Evolutionary conservation across 1,140 invertebrate genomes (phyloP).

Genomic region (Zelostemma sp.): DNA sequence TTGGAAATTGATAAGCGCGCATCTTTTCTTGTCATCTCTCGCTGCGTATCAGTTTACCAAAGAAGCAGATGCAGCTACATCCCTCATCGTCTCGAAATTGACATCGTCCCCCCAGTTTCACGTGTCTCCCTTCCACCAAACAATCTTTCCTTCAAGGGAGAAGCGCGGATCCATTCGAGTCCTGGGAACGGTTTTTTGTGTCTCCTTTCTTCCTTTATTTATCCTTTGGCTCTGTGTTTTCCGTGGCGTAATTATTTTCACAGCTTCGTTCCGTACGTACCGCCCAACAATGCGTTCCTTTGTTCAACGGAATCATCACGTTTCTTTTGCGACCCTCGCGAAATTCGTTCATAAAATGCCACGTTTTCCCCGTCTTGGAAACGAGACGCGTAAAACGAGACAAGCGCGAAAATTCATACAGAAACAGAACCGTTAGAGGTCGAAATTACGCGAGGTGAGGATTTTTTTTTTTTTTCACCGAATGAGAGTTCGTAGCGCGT

Average conservation of each 20-base stretch:
- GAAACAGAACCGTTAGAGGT: too few relatives aligned
- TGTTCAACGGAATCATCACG: too few relatives aligned
- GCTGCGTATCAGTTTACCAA: slow-evolving; percentile 56
- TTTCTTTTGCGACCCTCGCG: too few relatives aligned
- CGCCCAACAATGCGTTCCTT: too few relatives aligned
- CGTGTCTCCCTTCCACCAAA: slow-evolving; percentile 53
- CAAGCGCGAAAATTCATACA: too few relatives aligned
- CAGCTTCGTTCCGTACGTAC: slow-evolving; percentile 48
- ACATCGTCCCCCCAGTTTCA: slow-evolving; percentile 41
- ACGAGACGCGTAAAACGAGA: too few relatives aligned
- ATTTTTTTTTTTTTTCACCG: too few relatives aligned
- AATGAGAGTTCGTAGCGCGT: too few relatives aligned
- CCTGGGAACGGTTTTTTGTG: slow-evolving; percentile 64
- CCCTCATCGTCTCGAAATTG: slow-evolving; percentile 26
- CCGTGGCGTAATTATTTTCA: slow-evolving; percentile 64
- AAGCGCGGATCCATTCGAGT: slow-evolving; percentile 65
- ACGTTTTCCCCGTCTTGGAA: too few relatives aligned
- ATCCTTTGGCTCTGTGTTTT: slow-evolving; percentile 47
- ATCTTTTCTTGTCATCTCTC: slow-evolving; percentile 17
- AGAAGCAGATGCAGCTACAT: slow-evolving; percentile 56
- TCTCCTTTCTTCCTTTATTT: slow-evolving; percentile 21
- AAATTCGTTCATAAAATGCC: too few relatives aligned
- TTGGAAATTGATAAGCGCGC: neutral
- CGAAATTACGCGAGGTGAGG: too few relatives aligned
- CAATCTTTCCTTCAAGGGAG: slow-evolving; percentile 64